phyloP scores from a whole-genome alignment of 2,888 invertebrate species.

The Clusia tigrina region DNA sequence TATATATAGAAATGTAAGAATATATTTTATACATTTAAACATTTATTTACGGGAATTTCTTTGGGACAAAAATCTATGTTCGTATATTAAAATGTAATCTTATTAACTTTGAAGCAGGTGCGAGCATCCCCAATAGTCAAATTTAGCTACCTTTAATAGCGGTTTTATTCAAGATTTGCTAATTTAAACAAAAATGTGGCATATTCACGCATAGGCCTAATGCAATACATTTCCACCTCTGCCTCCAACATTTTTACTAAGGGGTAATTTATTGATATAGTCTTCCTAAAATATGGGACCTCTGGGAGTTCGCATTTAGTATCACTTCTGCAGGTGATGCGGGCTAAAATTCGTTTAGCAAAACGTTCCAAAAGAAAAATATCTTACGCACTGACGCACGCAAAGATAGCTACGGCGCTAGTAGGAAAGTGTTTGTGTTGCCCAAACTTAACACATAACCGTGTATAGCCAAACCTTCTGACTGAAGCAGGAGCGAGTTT shows the following conservation, averaged over 20 bases:
- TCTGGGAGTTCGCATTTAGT: slow-evolving; percentile 40
- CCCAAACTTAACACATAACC: background rate
- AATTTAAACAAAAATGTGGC: background rate
- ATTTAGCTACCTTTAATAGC: background rate
- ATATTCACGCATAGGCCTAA: too few species aligned
- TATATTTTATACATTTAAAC: too few species aligned
- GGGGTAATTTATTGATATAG: slow-evolving; percentile 57
- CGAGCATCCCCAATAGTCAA: too few species aligned
- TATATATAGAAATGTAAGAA: too few species aligned
- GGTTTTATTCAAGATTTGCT: background rate
- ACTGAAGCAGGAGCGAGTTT: too few species aligned
- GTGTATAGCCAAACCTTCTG: background rate
- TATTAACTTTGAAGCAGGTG: too few species aligned
- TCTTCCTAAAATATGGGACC: slow-evolving; percentile 53
- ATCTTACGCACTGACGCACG: background rate
- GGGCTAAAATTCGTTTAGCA: slow-evolving; percentile 16
- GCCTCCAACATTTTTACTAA: slow-evolving; percentile 18
- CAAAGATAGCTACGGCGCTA: background rate
- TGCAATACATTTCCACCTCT: background rate
- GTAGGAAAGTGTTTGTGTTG: background rate
- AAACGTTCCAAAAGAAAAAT: background rate
- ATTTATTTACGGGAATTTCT: too few species aligned
- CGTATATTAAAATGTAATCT: too few species aligned
- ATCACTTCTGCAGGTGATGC: slow-evolving; percentile 45
- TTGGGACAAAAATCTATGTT: too few species aligned